Conservation (phyloP, 1,140 invertebrate genomes). For the Microplitis demolitor region DNA sequence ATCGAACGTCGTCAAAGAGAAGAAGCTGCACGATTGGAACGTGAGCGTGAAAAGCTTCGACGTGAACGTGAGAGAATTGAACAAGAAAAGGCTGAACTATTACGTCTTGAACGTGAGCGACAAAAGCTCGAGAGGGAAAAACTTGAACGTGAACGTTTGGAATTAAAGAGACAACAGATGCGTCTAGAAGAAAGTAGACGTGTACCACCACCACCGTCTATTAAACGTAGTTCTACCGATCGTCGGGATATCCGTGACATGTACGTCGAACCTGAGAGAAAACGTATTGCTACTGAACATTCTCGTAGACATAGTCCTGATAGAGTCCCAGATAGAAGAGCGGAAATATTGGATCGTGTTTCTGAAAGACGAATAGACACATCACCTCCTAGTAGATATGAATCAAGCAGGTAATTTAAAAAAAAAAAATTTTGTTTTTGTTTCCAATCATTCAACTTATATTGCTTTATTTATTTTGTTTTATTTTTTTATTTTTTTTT, state of each 20-base stretch:
- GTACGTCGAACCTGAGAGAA: slow-evolving; percentile 53
- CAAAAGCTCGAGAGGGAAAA: slow-evolving; percentile 82
- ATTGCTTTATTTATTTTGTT: not conserved
- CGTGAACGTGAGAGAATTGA: slow-evolving; percentile 78
- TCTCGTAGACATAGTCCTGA: slow-evolving; percentile 52
- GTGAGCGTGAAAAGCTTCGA: slow-evolving; percentile 77
- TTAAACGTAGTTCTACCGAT: slow-evolving; percentile 52
- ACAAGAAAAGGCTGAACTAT: slow-evolving; percentile 78
- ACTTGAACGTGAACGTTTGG: slow-evolving; percentile 80
- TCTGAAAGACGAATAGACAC: slow-evolving; percentile 53
- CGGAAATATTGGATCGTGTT: slow-evolving; percentile 52
- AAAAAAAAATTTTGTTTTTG: not conserved
- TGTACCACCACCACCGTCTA: slow-evolving; percentile 52
- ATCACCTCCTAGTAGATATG: slow-evolving; percentile 51
- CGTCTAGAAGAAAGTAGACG: slow-evolving; percentile 55
- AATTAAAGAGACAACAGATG: slow-evolving; percentile 78
- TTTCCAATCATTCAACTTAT: not conserved
- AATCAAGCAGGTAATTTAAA: slow-evolving; percentile 45
- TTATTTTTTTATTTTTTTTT: slow-evolving; percentile 11
- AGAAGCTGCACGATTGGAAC: slow-evolving; percentile 78
- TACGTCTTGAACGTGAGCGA: slow-evolving; percentile 79
- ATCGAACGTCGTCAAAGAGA: slow-evolving; percentile 78
- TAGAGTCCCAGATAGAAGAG: slow-evolving; percentile 48
- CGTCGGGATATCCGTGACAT: slow-evolving; percentile 52
- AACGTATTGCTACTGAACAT: slow-evolving; percentile 51